These are phyloP conservation scores for Unio pictorum DNA, from an alignment of 2,888 invertebrate genomes.

Conservation along the genomic window DNA sequence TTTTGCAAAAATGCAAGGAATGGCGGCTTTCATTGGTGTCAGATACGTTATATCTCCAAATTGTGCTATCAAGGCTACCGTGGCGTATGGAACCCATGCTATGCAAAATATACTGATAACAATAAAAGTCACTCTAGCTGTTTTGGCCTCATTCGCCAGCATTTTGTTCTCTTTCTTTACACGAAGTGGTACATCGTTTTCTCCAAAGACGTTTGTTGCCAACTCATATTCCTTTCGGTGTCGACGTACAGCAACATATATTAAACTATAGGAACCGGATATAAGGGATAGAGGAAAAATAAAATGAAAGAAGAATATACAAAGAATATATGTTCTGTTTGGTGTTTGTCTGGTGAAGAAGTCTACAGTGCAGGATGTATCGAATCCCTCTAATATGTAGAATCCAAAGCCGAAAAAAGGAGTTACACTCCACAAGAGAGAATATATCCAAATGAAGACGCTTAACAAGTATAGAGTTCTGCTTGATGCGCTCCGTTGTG, in stretches of 20 bases:
- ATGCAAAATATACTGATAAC: slow-evolving; percentile 79
- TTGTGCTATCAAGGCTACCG: slow-evolving; percentile 83
- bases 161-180: slow-evolving; percentile 14
- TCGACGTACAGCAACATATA: slow-evolving; percentile 22
- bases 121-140: slow-evolving; percentile 34
- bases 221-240: slow-evolving; percentile 17
- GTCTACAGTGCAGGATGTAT: slow-evolving; percentile 51
- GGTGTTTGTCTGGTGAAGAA: slow-evolving; percentile 31
- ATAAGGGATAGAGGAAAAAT: slow-evolving; percentile 38
- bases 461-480: slow-evolving; percentile 10
- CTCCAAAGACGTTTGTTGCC: slow-evolving; percentile 9
- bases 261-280: slow-evolving; percentile 35
- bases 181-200: slow-evolving; percentile 10
- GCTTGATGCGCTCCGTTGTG: slow-evolving; percentile 13
- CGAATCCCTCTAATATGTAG: slow-evolving; percentile 41
- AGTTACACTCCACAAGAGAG: slow-evolving; percentile 30
- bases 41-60: slow-evolving; percentile 77
- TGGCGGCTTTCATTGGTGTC: slow-evolving; percentile 80
- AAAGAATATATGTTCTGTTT: slow-evolving; percentile 37
- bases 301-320: slow-evolving; percentile 43
- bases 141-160: slow-evolving; percentile 26
- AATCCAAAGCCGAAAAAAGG: slow-evolving; percentile 48
- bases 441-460: slow-evolving; percentile 39
- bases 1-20: slow-evolving; percentile 84
- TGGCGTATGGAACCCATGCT: slow-evolving; percentile 88